Percentiles rank a stretch among this genome's conserved stretches.
Evolutionary conservation across 2,888 invertebrate genomes (phyloP).

Genomic region (Rhaphigaster nebulosa): DNA sequence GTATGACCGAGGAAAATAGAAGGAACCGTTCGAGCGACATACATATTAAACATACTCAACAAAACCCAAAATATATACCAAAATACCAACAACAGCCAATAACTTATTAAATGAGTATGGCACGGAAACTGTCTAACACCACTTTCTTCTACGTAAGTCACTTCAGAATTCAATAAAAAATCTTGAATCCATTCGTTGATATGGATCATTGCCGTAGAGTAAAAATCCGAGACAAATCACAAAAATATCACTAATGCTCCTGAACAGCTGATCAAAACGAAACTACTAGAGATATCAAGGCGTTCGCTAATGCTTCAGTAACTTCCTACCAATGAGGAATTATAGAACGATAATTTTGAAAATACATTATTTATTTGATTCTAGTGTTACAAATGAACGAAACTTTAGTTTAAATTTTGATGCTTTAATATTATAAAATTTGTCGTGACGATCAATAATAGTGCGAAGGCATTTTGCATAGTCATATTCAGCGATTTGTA

Average conservation of each 20-base stretch:
- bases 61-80: conserved; percentile 49
- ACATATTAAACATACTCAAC: conserved; percentile 45
- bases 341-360: background rate
- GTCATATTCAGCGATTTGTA: too few relatives aligned
- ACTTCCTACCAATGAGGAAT: too few relatives aligned
- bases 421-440: background rate
- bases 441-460: background rate
- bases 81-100: conserved; percentile 36
- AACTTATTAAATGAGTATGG: conserved; percentile 39
- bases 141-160: conserved; percentile 38
- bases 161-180: conserved; percentile 18
- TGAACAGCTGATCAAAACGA: background rate
- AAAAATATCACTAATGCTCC: background rate
- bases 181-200: conserved; percentile 42
- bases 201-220: background rate
- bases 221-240: background rate
- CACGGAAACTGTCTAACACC: conserved; percentile 1
- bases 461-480: too few relatives aligned
- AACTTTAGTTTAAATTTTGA: background rate
- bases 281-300: background rate
- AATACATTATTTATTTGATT: background rate
- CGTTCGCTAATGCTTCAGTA: conserved; percentile 37
- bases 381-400: background rate
- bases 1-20: conserved; percentile 32
- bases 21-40: conserved; percentile 25